These are phyloP conservation scores for Tipula unca DNA, from an alignment of 2,888 invertebrate genomes.

Conservation along the genomic window DNA sequence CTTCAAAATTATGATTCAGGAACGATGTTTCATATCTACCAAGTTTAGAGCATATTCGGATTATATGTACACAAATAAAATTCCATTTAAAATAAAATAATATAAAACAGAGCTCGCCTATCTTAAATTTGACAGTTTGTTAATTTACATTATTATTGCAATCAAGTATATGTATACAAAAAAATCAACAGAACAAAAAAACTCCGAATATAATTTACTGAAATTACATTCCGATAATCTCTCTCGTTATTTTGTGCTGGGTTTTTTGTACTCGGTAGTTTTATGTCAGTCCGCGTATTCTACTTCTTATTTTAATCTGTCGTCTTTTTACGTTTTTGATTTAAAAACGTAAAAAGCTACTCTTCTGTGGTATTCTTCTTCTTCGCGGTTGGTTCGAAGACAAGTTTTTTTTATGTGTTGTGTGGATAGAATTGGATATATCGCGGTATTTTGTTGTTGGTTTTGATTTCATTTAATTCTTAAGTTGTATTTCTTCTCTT, in stretches of 20 bases:
- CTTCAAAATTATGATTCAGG: too few relatives aligned
- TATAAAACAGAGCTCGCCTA: neutral
- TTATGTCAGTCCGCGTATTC: neutral
- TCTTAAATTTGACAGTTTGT: neutral
- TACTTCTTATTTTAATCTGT: slow-evolving; percentile 8
- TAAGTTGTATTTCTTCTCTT: neutral
- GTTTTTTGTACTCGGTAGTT: neutral
- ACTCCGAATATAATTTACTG: neutral
- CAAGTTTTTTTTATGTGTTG: neutral
- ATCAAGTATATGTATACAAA: neutral
- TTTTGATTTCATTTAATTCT: neutral
- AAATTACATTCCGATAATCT: neutral
- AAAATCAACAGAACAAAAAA: neutral
- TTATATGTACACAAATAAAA: too few relatives aligned
- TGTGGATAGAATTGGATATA: neutral
- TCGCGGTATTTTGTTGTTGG: neutral
- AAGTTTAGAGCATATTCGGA: too few relatives aligned
- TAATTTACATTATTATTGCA: neutral
- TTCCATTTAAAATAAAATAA: too few relatives aligned
- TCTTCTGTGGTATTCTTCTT: neutral
- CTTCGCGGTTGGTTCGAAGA: neutral
- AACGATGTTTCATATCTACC: too few relatives aligned
- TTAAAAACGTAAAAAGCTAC: neutral
- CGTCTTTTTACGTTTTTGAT: neutral
- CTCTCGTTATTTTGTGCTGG: neutral